Base-by-base conservation (phyloP, 2,888 invertebrate species). In the Rhodophaea formosa region DNA sequence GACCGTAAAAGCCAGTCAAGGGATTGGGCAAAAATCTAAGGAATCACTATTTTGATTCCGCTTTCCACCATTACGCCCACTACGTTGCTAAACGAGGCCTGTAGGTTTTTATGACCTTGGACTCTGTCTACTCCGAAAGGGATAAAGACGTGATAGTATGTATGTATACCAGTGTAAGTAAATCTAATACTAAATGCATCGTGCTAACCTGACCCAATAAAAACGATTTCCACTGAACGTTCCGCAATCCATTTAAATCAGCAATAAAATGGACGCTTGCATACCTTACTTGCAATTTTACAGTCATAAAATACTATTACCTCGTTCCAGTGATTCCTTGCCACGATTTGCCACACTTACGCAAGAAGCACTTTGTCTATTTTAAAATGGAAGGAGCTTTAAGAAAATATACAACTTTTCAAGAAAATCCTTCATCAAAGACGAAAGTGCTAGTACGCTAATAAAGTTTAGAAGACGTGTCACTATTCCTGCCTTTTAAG, bases 351-450 rank as follows among this genome's bases (percentile, higher is more conserved):
- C 62, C 67, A 62, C 68, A 65, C 69, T 71, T 62, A 70, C 51
- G 59, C 62, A 54, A 68, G 63, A 54, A 68, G 63, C 71, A 72
- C 74, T 75, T 63, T 81, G 75, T 83, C 79, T n/a, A n/a, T n/a
- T n/a, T 80, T 79, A 80, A 81, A 80, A 74, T 68, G 47, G 71
- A 69, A 79, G 47, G 71, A 69, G 79, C 72, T 71, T 74, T 62
- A 54, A 65, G 77, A 78, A 82, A 82, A 84, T 80, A 79, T 74
- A 76, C 81, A 84, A 85, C 86, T 85, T 87, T 82, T 86, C 83
- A 86, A 80, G 80, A 73, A 83, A 85, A 86, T 86, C 81, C 77
- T 84, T 86, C 86, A 84, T 88, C 85, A 88, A 86, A 86, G 73
- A 79, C 70, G 77, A 73, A 76, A 73, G 79, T 72, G 77, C 72